Base-by-base conservation (phyloP, 2,113 vertebrate species). In the Hymenochirus boettgeri region DNA sequence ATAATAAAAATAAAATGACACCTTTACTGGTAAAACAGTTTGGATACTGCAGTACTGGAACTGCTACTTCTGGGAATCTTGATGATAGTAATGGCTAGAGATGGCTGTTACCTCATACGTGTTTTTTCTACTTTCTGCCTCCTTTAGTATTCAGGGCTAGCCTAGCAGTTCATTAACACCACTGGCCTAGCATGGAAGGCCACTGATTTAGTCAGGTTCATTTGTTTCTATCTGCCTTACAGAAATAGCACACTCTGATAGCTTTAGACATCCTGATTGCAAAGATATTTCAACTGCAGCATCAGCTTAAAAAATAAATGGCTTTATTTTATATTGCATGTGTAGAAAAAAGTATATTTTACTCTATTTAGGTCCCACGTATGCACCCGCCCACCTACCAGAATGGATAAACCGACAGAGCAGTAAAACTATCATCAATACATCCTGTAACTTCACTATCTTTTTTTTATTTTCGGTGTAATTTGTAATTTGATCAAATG, bases 271-370 rank as follows among this genome's bases (percentile, higher is more conserved):
- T 33, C 56, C 22, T 65, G 62, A 65, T 65, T 65, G 52, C 62
- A 56, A 65, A 29, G 25, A 51, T 65, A n/a, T 65, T 35, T 39
- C 50, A 24, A 63, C 35, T 56, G 37, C 35, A 26, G 9, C 19
- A n/a, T 51, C 23, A 65, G 51, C 62, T 46, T 35, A 10, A 65
- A 56, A 65, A 52, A 56, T n/a, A 65, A 65, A 65, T 65, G 62
- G 33, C 62, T 56, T 65, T 64, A n/a, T n/a, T n/a, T n/a, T n/a
- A n/a, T n/a, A n/a, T n/a, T n/a, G n/a, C n/a, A n/a, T n/a, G n/a
- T n/a, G n/a, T n/a, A n/a, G n/a, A n/a, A n/a, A n/a, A n/a, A n/a
- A n/a, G n/a, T n/a, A n/a, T n/a, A n/a, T n/a, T n/a, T n/a, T n/a
- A n/a, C n/a, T n/a, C n/a, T n/a, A n/a, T n/a, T n/a, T n/a, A n/a